Conservation (phyloP, 2,113 vertebrate species). For the Myotis brandtii region DNA sequence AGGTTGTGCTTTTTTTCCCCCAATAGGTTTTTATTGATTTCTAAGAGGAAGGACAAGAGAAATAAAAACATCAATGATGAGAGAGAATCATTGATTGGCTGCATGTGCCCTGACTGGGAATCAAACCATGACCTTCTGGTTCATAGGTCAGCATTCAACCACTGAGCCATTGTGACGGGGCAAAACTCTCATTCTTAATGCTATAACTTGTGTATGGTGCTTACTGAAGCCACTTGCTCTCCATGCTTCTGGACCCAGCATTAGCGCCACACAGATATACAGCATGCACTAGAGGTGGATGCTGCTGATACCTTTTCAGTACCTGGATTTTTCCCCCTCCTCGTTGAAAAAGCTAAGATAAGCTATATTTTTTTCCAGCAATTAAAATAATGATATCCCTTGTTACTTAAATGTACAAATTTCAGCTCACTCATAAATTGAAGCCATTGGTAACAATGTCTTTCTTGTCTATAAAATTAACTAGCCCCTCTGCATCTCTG, state of each 20-base stretch:
- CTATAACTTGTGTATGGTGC: not conserved
- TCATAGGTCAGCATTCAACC: too few relatives aligned
- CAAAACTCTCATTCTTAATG: not conserved
- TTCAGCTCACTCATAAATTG: not conserved
- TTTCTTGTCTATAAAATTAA: slow-evolving; percentile 47
- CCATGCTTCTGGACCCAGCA: not conserved
- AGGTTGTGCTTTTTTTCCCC: too few relatives aligned
- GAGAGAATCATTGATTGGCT: not conserved
- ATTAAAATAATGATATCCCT: slow-evolving; percentile 51
- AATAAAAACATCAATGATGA: not conserved
- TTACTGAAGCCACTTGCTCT: not conserved
- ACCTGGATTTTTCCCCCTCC: not conserved
- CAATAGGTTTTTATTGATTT: not conserved
- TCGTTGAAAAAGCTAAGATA: slow-evolving; percentile 39
- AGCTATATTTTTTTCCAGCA: not conserved
- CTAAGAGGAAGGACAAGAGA: not conserved
- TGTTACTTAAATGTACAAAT: slow-evolving; percentile 41
- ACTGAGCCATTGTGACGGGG: too few relatives aligned
- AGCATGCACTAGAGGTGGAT: not conserved
- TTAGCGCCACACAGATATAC: not conserved
- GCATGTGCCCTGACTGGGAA: too few relatives aligned
- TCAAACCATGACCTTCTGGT: too few relatives aligned
- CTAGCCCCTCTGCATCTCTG: not conserved
- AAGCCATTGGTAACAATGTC: not conserved
- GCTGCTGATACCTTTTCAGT: not conserved